Base-by-base conservation (phyloP, 2,888 invertebrate genomes). In the Drosophila anomalata region DNA sequence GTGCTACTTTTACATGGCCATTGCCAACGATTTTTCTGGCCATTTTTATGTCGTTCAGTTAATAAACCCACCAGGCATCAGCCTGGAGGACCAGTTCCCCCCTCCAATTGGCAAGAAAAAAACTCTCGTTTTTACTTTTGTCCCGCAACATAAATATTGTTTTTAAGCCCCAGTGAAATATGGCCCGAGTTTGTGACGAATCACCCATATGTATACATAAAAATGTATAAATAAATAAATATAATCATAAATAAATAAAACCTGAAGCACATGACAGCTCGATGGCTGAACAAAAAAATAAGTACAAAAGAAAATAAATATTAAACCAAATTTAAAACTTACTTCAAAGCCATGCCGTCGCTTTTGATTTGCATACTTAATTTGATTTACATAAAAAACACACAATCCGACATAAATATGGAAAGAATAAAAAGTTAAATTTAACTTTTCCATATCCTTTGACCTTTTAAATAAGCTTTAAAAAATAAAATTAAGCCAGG, bases 161-260 rank as follows among this genome's bases (percentile, higher is more conserved):
- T 87, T 83, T 73, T 59, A 84, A 84, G 66, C 76, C 83, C 65
- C 82, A 75, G 72, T 84, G 88, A 84, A 78, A 86, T 86, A 88
- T 83, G 69, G 68, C 73, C 42, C 53, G 59, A 70, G 61, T 68
- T 65, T 74, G 76, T 86, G 87, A 83, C 73, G 76, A 76, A 78
- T 73, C 62, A 36, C 55, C 44, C 62, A 31, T 55, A 59, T 67
- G 56, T 51, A 42, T 52, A 52, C 24, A 53, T 63, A 47, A 46
- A 17, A 55, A 69, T 70, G 61, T 61, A 77, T 79, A 78, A 76
- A 74, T 82, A 83, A 79, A 85, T 87, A 77, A 79, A 76, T 76
- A 70, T 71, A 73, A 75, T 73, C 66, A 63, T 61, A 72, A 68
- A 77, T 63, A 63, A 51, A 65, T 50, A 53, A 68, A 42, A 41